Evolutionary conservation across 2,797 vertebrate species (phyloP).

Genomic region (Lycodopsis pacificus): DNA sequence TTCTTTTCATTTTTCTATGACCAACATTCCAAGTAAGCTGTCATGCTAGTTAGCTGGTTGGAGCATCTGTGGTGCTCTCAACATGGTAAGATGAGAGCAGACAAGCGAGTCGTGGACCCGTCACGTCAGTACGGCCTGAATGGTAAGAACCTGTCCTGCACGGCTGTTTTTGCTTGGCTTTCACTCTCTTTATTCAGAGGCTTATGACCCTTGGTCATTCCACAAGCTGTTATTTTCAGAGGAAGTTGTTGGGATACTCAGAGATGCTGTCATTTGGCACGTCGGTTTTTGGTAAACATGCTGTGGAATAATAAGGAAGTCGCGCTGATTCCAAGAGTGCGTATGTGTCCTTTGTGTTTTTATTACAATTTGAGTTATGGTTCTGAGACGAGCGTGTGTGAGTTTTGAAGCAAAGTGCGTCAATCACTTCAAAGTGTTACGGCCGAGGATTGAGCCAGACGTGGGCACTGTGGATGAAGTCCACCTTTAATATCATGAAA

Average conservation of each 20-base stretch:
- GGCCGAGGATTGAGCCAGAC: background rate
- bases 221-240: conserved; percentile 2
- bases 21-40: background rate
- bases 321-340: background rate
- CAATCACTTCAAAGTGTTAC: no score
- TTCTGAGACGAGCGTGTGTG: background rate
- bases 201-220: background rate
- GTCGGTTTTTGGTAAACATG: background rate
- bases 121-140: background rate
- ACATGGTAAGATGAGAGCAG: background rate
- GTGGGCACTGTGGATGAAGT: background rate
- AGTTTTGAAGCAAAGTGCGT: background rate
- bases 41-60: background rate
- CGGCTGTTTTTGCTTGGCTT: background rate
- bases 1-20: background rate
- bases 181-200: background rate
- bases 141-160: background rate
- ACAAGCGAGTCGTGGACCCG: background rate
- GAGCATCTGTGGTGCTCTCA: background rate
- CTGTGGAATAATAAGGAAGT: background rate
- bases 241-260: background rate
- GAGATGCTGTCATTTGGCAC: background rate
- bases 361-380: background rate
- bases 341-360: background rate
- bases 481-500: no score